Base-by-base conservation (phyloP, 53 echinoderm and acorn worm species). In the Paracentrotus lividus region DNA sequence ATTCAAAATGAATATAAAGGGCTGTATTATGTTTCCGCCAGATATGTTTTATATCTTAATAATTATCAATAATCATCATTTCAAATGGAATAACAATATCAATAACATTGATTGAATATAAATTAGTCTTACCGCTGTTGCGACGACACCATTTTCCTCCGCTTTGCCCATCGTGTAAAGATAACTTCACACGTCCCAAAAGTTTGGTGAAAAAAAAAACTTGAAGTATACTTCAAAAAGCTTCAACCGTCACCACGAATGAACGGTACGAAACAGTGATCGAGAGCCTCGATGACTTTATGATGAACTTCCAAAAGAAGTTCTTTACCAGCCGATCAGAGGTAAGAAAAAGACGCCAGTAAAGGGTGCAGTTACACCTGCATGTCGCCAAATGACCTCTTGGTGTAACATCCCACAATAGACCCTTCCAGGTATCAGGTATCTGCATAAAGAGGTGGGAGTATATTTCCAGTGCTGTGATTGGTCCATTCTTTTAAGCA, bases 61-160 rank as follows among this genome's bases (percentile, higher is more conserved):
- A 18, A 13, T 54, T 6, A 54, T 54, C 18, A 9, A 54, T 15
- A 13, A 15, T 54, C 1, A 54, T 54, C 1, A 15, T 54, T 54
- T 54, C 54, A 13, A 54, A 13, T 54, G 12, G 54, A 54, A 54
- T 54, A 54, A 15, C 10, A 13, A 1, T 13, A 13, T 53, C 3
- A 53, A 15, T 53, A 15, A 13, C 53, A 53, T 15, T 13, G 53
- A 53, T 13, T 53, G 53, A 53, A 13, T 15, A 15, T 53, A 53
- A 13, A 51, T 13, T 53, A 31, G 5, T 64, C 72, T 21, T 72
- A 72, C 72, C 72, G 72, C 18, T 72, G 72, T 72, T 27, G 32
- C 72, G 14, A 72, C 40, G 72, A 40, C 7, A 20, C 72, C 72
- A 18, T 72, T 72, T 72, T 72, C 72, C 27, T 72, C 72, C 72